Evolutionary conservation across 2,113 vertebrate genomes (phyloP), one percentile per base, ranked within the genome.

Genomic region (Progne subis): DNA sequence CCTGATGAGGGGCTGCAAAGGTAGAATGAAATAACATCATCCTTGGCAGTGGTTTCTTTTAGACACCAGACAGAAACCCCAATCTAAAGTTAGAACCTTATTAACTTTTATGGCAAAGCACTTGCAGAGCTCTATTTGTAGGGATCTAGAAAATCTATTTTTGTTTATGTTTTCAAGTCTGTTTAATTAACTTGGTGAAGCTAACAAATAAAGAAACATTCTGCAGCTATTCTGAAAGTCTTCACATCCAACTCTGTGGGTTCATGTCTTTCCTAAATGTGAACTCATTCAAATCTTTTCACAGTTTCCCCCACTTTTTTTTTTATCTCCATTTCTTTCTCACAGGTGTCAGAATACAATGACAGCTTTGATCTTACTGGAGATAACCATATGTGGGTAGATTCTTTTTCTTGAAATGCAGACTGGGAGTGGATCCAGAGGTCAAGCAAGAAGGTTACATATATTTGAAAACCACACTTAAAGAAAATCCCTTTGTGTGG

Each of bases 111-210:
- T 24, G 23, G 84, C 18, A 86, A 84, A 92, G 64, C 18, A 4
- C 52, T 79, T 26, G 7, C 55, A 85, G 61, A 93, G 72, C 55
- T 94, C 14, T 82, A 88, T 84, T 95, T 78, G 34, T 75, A 84
- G 71, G 46, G 63, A 97, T 84, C 90, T 78, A 90, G 71, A 90
- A 95, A 95, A 96, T 85, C 55, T 92, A 80, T 71, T 96, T 78
- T 78, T 94, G 82, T 96, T 97, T 96, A 91, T 94, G 68, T 97
- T 97, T 97, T 91, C 76, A 92, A 93, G 64, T 90, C 76, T 76
- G 72, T 68, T 94, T 84, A 94, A 97, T 94, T 91, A 96, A 91
- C 91, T 92, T 67, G 56, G 90, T 65, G 63, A 97, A 49, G 87
- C 82, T 92, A 83, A 84, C 47, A 88, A 96, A 90, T 71, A 80